Conservation (phyloP, 2,113 vertebrate species). For the Chaenogobius annularis region DNA sequence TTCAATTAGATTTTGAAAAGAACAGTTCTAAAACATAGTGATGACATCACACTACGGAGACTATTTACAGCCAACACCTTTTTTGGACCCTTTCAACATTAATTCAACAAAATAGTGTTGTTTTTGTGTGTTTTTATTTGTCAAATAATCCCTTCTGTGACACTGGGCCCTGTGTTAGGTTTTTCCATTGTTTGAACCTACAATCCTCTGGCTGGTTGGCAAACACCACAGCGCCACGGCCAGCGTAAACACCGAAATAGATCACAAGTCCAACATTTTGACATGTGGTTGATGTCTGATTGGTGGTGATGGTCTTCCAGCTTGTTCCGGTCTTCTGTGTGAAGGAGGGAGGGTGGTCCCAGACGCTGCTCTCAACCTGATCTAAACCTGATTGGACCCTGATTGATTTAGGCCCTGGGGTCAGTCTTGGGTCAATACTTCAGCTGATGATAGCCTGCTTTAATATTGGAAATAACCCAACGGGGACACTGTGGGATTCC, state of each 20-base stretch:
- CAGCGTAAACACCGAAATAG: background rate
- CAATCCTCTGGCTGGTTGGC: background rate
- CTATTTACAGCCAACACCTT: no score
- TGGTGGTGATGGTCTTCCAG: background rate
- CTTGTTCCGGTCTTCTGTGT: constrained; percentile 20
- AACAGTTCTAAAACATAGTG: no score
- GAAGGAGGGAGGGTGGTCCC: background rate
- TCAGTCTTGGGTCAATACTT: constrained; percentile 55
- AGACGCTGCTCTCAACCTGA: constrained; percentile 34
- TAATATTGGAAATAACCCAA: constrained; percentile 43
- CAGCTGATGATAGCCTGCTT: constrained; percentile 50
- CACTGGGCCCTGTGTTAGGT: no score
- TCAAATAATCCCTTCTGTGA: no score
- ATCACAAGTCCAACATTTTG: background rate
- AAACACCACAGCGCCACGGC: background rate
- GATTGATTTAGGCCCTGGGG: constrained; percentile 64
- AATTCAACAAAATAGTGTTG: no score
- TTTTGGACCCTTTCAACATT: no score
- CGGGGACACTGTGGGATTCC: constrained; percentile 38
- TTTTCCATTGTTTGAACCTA: background rate
- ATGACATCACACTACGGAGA: no score
- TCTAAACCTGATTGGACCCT: constrained; percentile 62
- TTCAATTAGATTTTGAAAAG: no score
- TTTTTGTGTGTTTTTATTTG: no score
- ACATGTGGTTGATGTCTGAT: background rate